Conservation (phyloP, 2,888 invertebrate genomes). For the Tetranychus piercei region DNA sequence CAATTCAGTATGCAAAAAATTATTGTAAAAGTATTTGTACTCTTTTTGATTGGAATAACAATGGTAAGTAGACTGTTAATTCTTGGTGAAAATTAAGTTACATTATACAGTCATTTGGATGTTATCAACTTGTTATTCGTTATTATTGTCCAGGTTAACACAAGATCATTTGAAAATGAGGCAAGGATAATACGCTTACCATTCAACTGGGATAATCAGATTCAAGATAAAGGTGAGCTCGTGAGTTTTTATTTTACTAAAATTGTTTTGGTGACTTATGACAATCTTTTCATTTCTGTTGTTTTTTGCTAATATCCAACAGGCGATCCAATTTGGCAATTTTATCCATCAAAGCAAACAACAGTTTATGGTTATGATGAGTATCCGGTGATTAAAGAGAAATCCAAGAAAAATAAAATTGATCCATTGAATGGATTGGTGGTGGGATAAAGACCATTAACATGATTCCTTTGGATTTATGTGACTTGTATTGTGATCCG, state of each 20-base stretch:
- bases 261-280: too few species aligned
- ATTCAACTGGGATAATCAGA: background rate
- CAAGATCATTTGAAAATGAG: background rate
- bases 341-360: background rate
- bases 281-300: too few species aligned
- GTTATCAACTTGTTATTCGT: too few species aligned
- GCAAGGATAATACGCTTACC: background rate
- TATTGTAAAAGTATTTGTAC: background rate
- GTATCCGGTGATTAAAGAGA: background rate
- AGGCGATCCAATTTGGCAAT: conserved; percentile 5
- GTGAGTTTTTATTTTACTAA: background rate
- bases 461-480: too few species aligned
- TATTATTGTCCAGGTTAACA: background rate
- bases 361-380: background rate
- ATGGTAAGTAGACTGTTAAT: background rate
- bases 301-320: too few species aligned
- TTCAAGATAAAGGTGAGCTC: background rate
- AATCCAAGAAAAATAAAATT: background rate
- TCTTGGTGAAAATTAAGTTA: too few species aligned
- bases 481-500: too few species aligned
- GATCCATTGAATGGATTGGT: background rate
- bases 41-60: background rate
- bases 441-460: background rate
- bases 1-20: background rate
- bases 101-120: too few species aligned